A percentile compares a stretch with the other conserved stretches of the same genome.
phyloP scores from a whole-genome alignment of 1,140 invertebrate genomes.

The Vanessa tameamea region DNA sequence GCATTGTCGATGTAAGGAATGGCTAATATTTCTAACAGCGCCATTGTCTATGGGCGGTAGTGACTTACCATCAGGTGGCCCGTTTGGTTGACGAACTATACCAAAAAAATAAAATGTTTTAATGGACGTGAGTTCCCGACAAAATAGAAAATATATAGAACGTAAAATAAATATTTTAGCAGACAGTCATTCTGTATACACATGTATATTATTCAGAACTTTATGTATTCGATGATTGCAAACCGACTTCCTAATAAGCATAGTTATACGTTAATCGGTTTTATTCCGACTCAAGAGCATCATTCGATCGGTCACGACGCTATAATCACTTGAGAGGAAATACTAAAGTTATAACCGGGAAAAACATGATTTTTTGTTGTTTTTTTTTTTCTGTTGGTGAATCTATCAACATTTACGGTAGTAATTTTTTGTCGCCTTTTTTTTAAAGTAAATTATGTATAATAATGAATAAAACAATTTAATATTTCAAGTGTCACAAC shows the following conservation, averaged over 20 bases:
- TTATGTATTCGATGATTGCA: background rate
- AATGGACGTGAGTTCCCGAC: too few species aligned
- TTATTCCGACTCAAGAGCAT: constrained; percentile 18
- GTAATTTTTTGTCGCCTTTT: constrained; percentile 16
- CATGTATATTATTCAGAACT: background rate
- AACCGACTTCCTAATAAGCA: background rate
- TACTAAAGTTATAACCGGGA: constrained; percentile 17
- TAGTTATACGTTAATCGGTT: constrained; percentile 29
- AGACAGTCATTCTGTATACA: too few species aligned
- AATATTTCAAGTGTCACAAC: constrained; percentile 16
- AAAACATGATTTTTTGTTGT: constrained; percentile 15
- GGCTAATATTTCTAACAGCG: too few species aligned
- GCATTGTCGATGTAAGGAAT: too few species aligned
- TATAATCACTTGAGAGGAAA: constrained; percentile 48
- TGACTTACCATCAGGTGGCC: too few species aligned
- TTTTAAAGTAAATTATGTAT: constrained; percentile 23
- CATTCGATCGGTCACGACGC: constrained; percentile 44
- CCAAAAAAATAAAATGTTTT: too few species aligned
- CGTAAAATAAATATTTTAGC: too few species aligned
- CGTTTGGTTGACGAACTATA: too few species aligned
- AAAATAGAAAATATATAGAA: too few species aligned
- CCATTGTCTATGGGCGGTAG: too few species aligned
- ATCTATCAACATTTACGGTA: constrained; percentile 28
- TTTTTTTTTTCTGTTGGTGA: constrained; percentile 11
- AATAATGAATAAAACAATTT: constrained; percentile 35